phyloP scores from a whole-genome alignment of 2,888 invertebrate species.

The Oscheius sp. region DNA sequence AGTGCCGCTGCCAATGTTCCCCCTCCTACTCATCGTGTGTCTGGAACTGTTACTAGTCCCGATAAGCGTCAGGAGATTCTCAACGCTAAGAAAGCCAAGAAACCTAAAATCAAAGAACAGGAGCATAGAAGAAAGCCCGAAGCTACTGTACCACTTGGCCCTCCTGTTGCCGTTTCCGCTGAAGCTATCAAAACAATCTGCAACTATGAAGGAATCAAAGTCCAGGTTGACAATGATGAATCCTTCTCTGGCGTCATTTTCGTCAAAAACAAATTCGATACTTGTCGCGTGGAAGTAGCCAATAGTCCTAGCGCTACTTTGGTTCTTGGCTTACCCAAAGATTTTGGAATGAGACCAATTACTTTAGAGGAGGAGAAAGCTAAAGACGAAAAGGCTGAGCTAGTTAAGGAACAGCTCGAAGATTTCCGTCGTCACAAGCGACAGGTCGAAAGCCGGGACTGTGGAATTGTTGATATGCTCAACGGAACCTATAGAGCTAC shows the following conservation, averaged over 20 bases:
- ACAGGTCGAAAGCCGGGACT: conserved; percentile 64
- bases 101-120: conserved; percentile 52
- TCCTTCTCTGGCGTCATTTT: conserved; percentile 69
- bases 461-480: conserved; percentile 66
- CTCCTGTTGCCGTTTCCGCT: conserved; percentile 60
- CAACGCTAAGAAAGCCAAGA: conserved; percentile 47
- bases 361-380: conserved; percentile 52
- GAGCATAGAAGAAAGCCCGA: conserved; percentile 48
- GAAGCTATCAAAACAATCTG: conserved; percentile 69
- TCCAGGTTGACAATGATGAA: conserved; percentile 61
- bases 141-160: conserved; percentile 50
- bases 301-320: conserved; percentile 63
- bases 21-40: conserved; percentile 46
- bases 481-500: conserved; percentile 70
- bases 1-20: conserved; percentile 68
- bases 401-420: conserved; percentile 46
- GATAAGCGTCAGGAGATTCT: conserved; percentile 41
- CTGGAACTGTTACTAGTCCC: conserved; percentile 50
- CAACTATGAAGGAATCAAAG: conserved; percentile 70
- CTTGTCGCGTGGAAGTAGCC: conserved; percentile 69
- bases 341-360: conserved; percentile 70
- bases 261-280: conserved; percentile 70
- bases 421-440: conserved; percentile 54
- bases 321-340: conserved; percentile 66
- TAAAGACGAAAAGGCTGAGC: conserved; percentile 42